Base-by-base conservation (phyloP, 1,140 invertebrate genomes). In the Cydia amplana region DNA sequence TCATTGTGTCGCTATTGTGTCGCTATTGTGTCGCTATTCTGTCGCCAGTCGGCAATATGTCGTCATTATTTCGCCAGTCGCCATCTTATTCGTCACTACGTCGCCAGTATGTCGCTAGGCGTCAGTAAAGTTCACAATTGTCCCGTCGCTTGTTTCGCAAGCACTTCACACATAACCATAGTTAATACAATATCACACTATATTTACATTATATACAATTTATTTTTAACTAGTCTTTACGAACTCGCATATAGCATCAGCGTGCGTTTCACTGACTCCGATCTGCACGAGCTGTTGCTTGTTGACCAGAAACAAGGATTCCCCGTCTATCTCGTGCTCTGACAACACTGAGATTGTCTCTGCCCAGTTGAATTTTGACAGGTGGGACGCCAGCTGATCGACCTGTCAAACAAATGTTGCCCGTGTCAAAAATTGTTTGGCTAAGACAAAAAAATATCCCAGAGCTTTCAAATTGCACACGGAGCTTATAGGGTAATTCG, bases 321-420 rank as follows among this genome's bases (percentile, higher is more conserved):
- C 91, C 0, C 91, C 91, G 28, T 92, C 91, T 1, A 92, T 88
- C 73, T 92, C 91, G 49, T 92, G 88, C 65, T 92, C 91, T 74
- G 80, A 81, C 16, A 92, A 79, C 9, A 85, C 75, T 63, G 85
- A 78, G 5, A 85, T 82, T 6, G 89, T 89, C 51, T 91, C 86
- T 0, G 74, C 74, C 91, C 91, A 92, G 1, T 83, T 76, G 72
- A 72, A 84, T 40, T 87, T 85, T 4, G 76, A 72, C 6, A 92
- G 80, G 73, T 91, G 84, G 9, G 78, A 51, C 36, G 80, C 75
- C 49, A 92, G 72, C 60, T 91, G 64, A 36, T 89, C 83, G 0
- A 87, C 84, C 90, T 92, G 85, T 23, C 43, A 60, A 55, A 74
- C 2, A 49, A 70, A 73, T 73, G 40, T 73, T 46, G 18, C 72